Evolutionary conservation across 1,140 invertebrate genomes (phyloP).

Genomic region (Rhopalosiphum padi): DNA sequence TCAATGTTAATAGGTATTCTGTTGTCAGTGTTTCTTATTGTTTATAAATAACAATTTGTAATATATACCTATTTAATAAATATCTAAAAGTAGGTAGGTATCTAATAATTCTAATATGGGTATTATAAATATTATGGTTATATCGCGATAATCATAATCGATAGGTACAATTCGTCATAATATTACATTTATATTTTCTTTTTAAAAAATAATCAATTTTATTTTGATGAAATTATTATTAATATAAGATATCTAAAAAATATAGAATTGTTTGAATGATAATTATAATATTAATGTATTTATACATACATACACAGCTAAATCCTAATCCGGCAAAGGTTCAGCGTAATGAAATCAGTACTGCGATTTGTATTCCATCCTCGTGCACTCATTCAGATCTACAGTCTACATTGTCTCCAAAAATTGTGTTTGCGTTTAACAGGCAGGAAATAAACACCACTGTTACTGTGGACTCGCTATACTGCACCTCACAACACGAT

Average conservation of each 20-base stretch:
- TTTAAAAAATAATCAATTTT: background rate
- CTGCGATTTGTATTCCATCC: constrained; percentile 7
- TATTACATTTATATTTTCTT: background rate
- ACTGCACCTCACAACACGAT: background rate
- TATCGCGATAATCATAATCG: background rate
- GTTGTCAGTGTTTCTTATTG: background rate
- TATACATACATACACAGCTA: background rate
- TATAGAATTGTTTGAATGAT: background rate
- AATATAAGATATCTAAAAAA: too few species aligned
- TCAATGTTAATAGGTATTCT: background rate
- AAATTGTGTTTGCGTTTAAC: background rate
- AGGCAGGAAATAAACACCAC: background rate
- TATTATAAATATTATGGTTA: background rate
- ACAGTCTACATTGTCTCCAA: background rate
- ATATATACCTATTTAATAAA: background rate
- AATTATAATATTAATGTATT: background rate
- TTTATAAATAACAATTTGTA: background rate
- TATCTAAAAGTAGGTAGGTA: too few species aligned
- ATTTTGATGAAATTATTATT: too few species aligned
- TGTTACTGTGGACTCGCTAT: background rate
- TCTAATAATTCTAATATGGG: too few species aligned
- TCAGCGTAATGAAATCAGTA: constrained; percentile 17
- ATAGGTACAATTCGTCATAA: background rate
- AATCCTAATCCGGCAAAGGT: constrained; percentile 6
- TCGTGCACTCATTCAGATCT: constrained; percentile 15